phyloP scores from a whole-genome alignment of 2,888 invertebrate species.

The Cataglyphis rosenhaueri region DNA sequence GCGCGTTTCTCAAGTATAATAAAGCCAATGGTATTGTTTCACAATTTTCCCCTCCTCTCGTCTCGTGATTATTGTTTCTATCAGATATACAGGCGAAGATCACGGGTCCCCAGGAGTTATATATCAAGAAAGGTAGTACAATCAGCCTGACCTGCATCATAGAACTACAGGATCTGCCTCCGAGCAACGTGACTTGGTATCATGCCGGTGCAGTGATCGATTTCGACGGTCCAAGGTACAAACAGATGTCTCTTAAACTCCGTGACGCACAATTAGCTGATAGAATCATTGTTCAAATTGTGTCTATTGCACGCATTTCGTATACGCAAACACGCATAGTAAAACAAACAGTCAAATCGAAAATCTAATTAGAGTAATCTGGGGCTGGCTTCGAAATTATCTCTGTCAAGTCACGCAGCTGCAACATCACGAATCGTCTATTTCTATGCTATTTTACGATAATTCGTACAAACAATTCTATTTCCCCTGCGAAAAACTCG shows the following conservation, averaged over 20 bases:
- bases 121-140: conserved; percentile 86
- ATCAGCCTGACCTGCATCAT: conserved; percentile 86
- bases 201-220: conserved; percentile 93
- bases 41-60: conserved; percentile 17
- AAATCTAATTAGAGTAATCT: conserved; percentile 15
- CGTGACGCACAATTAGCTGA: conserved; percentile 17
- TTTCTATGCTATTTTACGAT: conserved; percentile 1
- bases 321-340: conserved; percentile 1
- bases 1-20: conserved; percentile 20
- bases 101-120: conserved; percentile 86
- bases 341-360: background rate
- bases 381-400: background rate
- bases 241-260: conserved; percentile 9
- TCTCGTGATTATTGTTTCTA: conserved; percentile 26
- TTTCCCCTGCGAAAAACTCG: background rate
- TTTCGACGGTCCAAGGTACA: conserved; percentile 89
- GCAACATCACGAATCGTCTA: background rate
- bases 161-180: conserved; percentile 87
- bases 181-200: conserved; percentile 93
- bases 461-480: background rate
- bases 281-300: conserved; percentile 12
- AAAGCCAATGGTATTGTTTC: conserved; percentile 27
- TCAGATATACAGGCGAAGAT: conserved; percentile 86
- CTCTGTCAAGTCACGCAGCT: background rate
- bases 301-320: background rate